Conservation (phyloP, 2,888 invertebrate genomes). For the Aspidiotus rigidus region DNA sequence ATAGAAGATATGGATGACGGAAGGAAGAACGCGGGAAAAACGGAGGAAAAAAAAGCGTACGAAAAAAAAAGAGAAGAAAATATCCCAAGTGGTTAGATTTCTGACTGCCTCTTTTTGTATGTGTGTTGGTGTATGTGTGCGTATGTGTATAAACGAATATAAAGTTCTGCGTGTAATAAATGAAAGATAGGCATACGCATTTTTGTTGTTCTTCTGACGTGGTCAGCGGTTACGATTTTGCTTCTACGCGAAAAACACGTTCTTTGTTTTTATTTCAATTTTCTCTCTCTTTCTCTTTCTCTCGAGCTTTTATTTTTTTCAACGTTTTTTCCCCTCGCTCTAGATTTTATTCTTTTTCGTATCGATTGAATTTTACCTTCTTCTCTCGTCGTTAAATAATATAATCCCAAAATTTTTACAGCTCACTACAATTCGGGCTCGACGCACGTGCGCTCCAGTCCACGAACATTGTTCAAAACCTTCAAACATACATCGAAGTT, state of each 20-base stretch:
- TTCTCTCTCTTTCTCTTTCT: no score
- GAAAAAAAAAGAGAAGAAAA: conserved; percentile 29
- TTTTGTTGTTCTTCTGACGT: conserved; percentile 29
- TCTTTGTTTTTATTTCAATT: no score
- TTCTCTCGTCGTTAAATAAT: no score
- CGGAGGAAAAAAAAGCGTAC: conserved; percentile 15
- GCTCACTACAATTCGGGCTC: no score
- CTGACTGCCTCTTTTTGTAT: background rate
- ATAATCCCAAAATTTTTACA: no score
- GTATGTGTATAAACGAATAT: background rate
- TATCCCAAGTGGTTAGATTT: conserved; percentile 32
- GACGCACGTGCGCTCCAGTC: no score
- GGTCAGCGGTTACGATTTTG: conserved; percentile 26
- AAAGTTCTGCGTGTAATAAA: conserved; percentile 15
- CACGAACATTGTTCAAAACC: no score
- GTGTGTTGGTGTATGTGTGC: conserved; percentile 10
- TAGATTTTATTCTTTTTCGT: background rate
- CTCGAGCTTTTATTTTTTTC: no score
- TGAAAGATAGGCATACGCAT: conserved; percentile 32
- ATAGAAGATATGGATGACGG: background rate
- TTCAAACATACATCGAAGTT: no score
- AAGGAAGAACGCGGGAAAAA: background rate
- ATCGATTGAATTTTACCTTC: conserved; percentile 4
- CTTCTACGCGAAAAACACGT: no score
- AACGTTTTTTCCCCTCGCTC: background rate